These are phyloP conservation scores for Autographa pulchrina DNA, from an alignment of 2,888 invertebrate species.

Conservation along the genomic window DNA sequence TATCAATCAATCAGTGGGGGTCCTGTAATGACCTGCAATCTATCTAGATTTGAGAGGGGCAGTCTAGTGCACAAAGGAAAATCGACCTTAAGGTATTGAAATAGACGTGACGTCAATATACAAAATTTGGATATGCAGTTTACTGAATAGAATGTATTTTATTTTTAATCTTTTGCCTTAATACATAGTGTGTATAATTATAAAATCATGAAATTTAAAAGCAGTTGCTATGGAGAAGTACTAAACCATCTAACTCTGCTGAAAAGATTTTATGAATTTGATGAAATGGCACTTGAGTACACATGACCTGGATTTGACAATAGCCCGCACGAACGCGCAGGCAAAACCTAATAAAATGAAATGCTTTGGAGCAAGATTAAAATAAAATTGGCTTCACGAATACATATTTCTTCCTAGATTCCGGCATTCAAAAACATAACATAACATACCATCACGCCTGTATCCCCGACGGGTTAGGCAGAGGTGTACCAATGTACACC, in stretches of 20 bases:
- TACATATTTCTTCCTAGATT: not conserved
- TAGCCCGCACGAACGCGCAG: not conserved
- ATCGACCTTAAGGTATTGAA: not conserved
- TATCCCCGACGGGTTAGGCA: no score
- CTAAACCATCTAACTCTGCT: not conserved
- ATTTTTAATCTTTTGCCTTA: no score
- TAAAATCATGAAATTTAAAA: no score
- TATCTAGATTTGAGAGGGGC: not conserved
- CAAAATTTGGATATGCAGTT: no score
- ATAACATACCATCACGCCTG: no score
- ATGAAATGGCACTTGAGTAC: conserved; percentile 2
- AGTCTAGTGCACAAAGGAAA: not conserved
- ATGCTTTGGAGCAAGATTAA: not conserved
- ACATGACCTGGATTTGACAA: conserved; percentile 4
- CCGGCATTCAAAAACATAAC: no score
- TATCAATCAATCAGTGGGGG: conserved; percentile 9
- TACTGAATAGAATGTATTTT: no score
- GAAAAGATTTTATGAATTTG: not conserved
- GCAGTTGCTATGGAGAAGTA: no score
- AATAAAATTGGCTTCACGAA: conserved; percentile 1
- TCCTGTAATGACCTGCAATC: not conserved
- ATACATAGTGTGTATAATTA: not conserved
- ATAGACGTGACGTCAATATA: no score
- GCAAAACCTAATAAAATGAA: not conserved
- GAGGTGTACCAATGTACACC: no score